Evolutionary conservation across 2,113 vertebrate genomes (phyloP), one percentile per base, ranked within the genome.

Genomic region (Myotis lucifugus): DNA sequence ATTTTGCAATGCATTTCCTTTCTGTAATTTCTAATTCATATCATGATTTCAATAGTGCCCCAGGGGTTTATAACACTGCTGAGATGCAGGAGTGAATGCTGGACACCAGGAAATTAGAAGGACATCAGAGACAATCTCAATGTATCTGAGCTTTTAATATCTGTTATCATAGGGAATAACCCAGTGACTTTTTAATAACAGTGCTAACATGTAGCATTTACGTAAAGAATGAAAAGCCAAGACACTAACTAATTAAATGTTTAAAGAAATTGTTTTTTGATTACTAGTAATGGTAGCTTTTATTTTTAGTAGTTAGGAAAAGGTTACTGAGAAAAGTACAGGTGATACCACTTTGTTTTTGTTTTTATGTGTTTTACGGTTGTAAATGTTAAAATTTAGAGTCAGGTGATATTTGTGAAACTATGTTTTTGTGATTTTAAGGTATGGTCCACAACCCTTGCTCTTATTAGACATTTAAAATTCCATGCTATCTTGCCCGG

Each of bases 21-120:
- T 32, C 5, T 92, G 70, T 90, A 95, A 97, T 97, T 96, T 96
- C 52, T 14, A 2, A 87, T 85, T 85, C 92, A 67, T 29, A 85
- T 3, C 66, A 95, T 85, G 59, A 78, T 85, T 34, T 79, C 32
- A 23, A 85, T 95, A 50, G 21, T 87, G 4, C 86, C 95, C 46
- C 21, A 73, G 37, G n/a, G 37, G 89, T 46, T 27, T 96, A 96
- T 85, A 97, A 88, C 73, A 11, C 4, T 89, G 3, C 7, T 52
- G 83, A 88, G 40, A 52, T 69, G 23, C 15, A 81, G 12, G 32
- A 85, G 66, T 84, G 79, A n/a, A 96, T 64, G 91, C 25, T 70
- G 40, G 1, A 32, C 76, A 59, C 37, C 37, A 97, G 59, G 64
- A 97, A 96, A 95, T 61, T 90, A 42, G 18, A 83, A 95, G 66